Evolutionary conservation across 2,113 vertebrate genomes (phyloP).

Genomic region (Equus przewalskii): DNA sequence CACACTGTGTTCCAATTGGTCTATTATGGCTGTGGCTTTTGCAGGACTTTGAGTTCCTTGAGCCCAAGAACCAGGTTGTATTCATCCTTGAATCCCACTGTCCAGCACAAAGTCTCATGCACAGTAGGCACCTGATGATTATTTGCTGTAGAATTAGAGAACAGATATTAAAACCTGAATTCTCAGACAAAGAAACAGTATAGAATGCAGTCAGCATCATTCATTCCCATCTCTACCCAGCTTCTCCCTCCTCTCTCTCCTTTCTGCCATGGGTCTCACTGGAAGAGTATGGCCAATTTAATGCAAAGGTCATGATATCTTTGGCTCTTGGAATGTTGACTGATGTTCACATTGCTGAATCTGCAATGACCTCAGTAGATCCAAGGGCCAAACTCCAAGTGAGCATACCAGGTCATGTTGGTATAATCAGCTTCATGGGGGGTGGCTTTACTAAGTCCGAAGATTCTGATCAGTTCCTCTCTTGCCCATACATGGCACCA

Average conservation of each 20-base stretch:
- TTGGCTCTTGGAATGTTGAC: neutral
- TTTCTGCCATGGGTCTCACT: neutral
- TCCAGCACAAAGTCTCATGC: fast-evolving
- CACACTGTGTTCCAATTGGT: neutral
- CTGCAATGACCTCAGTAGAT: neutral
- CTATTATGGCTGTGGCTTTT: neutral
- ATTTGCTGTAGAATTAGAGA: neutral
- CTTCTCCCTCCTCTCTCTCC: neutral
- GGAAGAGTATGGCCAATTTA: neutral
- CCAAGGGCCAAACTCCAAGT: neutral
- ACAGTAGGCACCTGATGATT: neutral
- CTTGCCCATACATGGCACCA: fast-evolving
- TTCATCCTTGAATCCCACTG: neutral
- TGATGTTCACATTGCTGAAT: neutral
- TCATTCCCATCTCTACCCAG: neutral
- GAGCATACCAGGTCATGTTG: neutral
- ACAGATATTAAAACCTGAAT: neutral
- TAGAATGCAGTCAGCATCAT: neutral
- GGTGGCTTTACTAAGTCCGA: neutral
- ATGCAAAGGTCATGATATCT: neutral
- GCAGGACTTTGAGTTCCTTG: neutral
- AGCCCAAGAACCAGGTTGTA: neutral
- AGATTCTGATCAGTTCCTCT: neutral
- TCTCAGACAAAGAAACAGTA: neutral
- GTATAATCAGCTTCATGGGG: neutral